phyloP scores from a whole-genome alignment of 2,113 vertebrate genomes.

The Tapirus terrestris region DNA sequence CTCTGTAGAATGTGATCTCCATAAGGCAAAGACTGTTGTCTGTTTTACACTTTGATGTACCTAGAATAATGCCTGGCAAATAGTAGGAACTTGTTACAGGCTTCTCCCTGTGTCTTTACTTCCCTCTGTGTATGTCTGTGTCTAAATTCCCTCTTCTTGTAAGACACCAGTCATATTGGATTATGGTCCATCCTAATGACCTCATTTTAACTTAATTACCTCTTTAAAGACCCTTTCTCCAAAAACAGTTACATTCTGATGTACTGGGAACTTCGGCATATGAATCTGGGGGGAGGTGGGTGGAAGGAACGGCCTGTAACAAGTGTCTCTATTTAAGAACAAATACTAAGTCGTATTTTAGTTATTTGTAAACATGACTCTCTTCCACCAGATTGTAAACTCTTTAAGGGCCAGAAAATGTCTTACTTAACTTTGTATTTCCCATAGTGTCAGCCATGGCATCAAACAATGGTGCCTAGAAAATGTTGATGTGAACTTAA shows the following conservation, averaged over 20 bases:
- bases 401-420: background rate
- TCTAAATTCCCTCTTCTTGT: no score
- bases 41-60: background rate
- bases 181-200: no score
- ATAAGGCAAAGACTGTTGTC: background rate
- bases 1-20: background rate
- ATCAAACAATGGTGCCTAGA: background rate
- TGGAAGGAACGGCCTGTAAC: no score
- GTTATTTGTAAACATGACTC: slow-evolving; percentile 11
- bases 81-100: background rate
- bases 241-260: no score
- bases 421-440: slow-evolving; percentile 29
- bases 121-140: no score
- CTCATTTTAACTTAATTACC: no score
- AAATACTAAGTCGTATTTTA: slow-evolving; percentile 1
- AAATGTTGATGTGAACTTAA: background rate
- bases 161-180: no score
- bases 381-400: slow-evolving; percentile 31
- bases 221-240: no score
- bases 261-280: no score
- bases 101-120: no score
- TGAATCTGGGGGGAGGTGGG: no score
- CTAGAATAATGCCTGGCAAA: background rate
- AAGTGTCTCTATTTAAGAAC: slow-evolving; percentile 10
- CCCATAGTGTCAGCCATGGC: background rate